Conservation (phyloP, 2,888 invertebrate genomes). For the Rhagonycha fulva region DNA sequence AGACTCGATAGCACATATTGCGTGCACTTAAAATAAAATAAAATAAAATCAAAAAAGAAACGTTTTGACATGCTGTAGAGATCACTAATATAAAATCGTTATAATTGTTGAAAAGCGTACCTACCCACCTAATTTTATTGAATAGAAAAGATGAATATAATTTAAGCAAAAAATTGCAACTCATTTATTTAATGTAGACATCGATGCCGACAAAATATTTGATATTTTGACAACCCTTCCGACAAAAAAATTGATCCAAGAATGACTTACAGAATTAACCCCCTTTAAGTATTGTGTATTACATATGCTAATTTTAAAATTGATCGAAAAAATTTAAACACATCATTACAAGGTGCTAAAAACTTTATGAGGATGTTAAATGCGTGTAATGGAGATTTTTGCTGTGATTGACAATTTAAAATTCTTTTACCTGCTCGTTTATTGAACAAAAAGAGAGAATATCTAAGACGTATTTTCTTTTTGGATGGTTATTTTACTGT, state of each 20-base stretch:
- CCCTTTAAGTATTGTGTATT: constrained; percentile 18
- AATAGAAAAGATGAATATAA: neutral
- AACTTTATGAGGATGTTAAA: constrained; percentile 32
- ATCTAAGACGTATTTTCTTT: no score
- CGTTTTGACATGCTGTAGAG: neutral
- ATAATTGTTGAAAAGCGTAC: neutral
- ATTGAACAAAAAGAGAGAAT: neutral
- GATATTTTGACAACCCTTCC: constrained; percentile 20
- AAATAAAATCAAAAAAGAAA: neutral
- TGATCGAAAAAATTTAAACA: constrained; percentile 33
- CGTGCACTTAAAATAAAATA: neutral
- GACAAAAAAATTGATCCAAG: constrained; percentile 8
- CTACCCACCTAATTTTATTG: neutral
- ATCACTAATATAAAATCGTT: neutral
- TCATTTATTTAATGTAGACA: constrained; percentile 24
- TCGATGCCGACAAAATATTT: constrained; percentile 22
- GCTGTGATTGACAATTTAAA: neutral
- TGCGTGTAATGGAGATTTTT: constrained; percentile 9
- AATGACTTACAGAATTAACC: constrained; percentile 26
- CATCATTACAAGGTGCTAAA: constrained; percentile 31
- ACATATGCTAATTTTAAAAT: constrained; percentile 31
- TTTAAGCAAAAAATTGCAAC: constrained; percentile 10
- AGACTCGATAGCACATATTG: neutral
- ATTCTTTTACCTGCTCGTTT: neutral
- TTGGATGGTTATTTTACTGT: no score